Percentiles rank a stretch among this genome's conserved stretches.
These are phyloP conservation scores for Lottia scabra DNA, from an alignment of 2,888 invertebrate species.

Conservation along the genomic window DNA sequence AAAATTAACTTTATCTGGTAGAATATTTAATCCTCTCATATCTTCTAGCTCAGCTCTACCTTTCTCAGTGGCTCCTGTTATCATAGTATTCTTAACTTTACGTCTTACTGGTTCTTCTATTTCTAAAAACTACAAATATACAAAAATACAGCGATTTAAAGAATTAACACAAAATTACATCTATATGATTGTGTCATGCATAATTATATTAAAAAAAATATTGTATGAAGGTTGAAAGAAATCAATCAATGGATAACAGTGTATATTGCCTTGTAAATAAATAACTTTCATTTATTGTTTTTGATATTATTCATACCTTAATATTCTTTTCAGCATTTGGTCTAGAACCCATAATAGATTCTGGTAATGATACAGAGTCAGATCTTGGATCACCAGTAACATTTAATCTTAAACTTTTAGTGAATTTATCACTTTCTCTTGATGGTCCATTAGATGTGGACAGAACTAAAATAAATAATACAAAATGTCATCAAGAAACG, in stretches of 20 bases:
- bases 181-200: too few relatives aligned
- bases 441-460: slow-evolving; percentile 13
- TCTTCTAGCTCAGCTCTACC: slow-evolving; percentile 51
- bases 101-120: slow-evolving; percentile 66
- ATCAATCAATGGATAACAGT: too few relatives aligned
- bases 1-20: slow-evolving; percentile 66
- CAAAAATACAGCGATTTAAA: too few relatives aligned
- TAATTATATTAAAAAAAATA: too few relatives aligned
- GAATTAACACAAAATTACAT: too few relatives aligned
- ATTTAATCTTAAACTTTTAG: slow-evolving; percentile 50
- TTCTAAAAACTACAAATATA: slow-evolving; percentile 48
- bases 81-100: slow-evolving; percentile 56
- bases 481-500: too few relatives aligned
- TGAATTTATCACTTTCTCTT: slow-evolving; percentile 38
- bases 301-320: slow-evolving; percentile 56
- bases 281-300: too few relatives aligned
- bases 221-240: too few relatives aligned
- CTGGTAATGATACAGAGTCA: slow-evolving; percentile 56
- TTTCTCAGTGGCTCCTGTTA: slow-evolving; percentile 59
- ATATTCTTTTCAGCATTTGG: slow-evolving; percentile 61
- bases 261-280: too few relatives aligned
- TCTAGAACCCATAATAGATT: slow-evolving; percentile 59
- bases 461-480: neutral
- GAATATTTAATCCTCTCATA: slow-evolving; percentile 63
- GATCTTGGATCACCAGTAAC: slow-evolving; percentile 56